These are phyloP conservation scores for Oophaga pumilio DNA, from an alignment of 2,113 vertebrate species.

Conservation along the genomic window DNA sequence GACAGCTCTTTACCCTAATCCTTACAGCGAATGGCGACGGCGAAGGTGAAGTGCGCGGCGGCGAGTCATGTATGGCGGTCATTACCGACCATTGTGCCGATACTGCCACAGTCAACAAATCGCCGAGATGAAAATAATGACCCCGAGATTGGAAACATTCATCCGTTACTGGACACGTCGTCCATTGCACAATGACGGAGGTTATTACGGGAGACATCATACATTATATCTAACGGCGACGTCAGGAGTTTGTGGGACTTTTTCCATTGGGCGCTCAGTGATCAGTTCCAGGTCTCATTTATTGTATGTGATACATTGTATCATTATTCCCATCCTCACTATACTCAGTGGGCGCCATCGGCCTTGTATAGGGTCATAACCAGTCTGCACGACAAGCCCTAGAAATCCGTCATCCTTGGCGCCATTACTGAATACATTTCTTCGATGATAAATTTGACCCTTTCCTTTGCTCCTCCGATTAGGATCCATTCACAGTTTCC, in stretches of 20 bases:
- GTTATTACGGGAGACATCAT: not conserved
- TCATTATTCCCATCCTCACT: not conserved
- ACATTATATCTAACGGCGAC: no score
- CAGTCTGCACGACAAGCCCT: not conserved
- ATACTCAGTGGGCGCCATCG: not conserved
- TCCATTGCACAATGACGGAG: not conserved
- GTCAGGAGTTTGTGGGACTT: no score
- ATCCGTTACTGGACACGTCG: constrained; percentile 1
- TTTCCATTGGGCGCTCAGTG: not conserved
- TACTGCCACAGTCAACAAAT: not conserved
- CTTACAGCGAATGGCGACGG: not conserved
- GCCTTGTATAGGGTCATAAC: not conserved
- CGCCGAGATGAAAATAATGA: no score
- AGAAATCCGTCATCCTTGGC: not conserved
- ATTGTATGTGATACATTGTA: not conserved
- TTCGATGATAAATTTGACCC: no score
- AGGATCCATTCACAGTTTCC: no score
- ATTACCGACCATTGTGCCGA: not conserved
- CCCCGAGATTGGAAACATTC: constrained; percentile 14
- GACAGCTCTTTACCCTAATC: constrained; percentile 50
- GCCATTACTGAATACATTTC: no score
- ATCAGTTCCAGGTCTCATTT: no score
- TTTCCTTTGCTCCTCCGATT: no score
- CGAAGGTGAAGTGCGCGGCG: not conserved
- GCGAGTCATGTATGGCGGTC: not conserved